phyloP scores from a whole-genome alignment of 2,888 invertebrate genomes.

The Heteromyza rotundicornis region DNA sequence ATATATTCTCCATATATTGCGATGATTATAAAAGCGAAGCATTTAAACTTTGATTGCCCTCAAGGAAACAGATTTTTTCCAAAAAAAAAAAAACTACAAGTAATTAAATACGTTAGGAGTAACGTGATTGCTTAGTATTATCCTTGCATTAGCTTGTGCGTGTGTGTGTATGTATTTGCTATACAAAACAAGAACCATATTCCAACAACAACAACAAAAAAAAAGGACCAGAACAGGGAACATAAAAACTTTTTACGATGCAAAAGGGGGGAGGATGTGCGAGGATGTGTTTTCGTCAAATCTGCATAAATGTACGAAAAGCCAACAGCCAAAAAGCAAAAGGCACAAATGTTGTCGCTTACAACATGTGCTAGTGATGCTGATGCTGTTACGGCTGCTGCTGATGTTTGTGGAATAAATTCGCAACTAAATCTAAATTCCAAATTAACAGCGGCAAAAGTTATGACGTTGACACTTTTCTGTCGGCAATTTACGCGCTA shows the following conservation, averaged over 20 bases:
- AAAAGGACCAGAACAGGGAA: slow-evolving; percentile 3
- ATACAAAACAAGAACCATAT: too few relatives aligned
- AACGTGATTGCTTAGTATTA: neutral
- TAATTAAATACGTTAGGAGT: neutral
- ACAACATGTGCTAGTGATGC: slow-evolving; percentile 13
- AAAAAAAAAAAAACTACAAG: slow-evolving; percentile 1
- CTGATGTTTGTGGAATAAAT: slow-evolving; percentile 13
- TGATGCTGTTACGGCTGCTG: slow-evolving; percentile 5
- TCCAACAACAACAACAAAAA: neutral
- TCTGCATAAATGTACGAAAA: slow-evolving; percentile 19
- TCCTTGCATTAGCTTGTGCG: neutral
- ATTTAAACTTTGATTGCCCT: too few relatives aligned
- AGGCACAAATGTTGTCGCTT: slow-evolving; percentile 16
- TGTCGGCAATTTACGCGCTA: slow-evolving; percentile 1
- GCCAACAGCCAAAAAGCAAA: slow-evolving; percentile 1
- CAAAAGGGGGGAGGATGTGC: slow-evolving; percentile 13
- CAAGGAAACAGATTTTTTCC: too few relatives aligned
- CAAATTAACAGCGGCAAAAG: slow-evolving; percentile 24
- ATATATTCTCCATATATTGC: too few relatives aligned
- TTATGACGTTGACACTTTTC: slow-evolving; percentile 23
- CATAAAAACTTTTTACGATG: slow-evolving; percentile 25
- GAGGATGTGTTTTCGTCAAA: slow-evolving; percentile 13
- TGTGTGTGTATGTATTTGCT: too few relatives aligned
- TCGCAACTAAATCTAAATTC: slow-evolving; percentile 27
- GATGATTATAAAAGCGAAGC: too few relatives aligned